These are phyloP conservation scores for Eupithecia dodoneata DNA, from an alignment of 2,888 invertebrate genomes.

Conservation along the genomic window DNA sequence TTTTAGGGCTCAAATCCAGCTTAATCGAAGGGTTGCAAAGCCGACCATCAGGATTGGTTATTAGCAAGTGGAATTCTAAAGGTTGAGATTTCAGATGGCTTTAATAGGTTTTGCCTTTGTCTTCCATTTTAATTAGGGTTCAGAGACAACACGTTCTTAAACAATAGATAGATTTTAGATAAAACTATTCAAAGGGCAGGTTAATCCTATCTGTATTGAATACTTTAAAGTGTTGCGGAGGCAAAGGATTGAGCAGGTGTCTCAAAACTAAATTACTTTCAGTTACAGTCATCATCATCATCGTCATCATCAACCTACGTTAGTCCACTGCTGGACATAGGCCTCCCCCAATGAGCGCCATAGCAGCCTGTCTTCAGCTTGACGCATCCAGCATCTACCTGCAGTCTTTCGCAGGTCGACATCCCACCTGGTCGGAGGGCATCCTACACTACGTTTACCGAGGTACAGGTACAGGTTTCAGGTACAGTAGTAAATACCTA, in stretches of 20 bases:
- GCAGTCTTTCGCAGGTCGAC: too few species aligned
- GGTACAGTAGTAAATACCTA: not conserved
- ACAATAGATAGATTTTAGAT: slow-evolving; percentile 24
- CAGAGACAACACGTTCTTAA: slow-evolving; percentile 34
- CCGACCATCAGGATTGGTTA: slow-evolving; percentile 30
- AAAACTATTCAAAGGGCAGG: slow-evolving; percentile 22
- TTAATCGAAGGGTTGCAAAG: slow-evolving; percentile 30
- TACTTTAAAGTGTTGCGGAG: slow-evolving; percentile 9
- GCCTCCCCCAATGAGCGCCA: too few species aligned
- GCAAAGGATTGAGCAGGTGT: too few species aligned
- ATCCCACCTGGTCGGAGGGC: too few species aligned
- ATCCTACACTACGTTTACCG: too few species aligned
- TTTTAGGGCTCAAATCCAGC: slow-evolving; percentile 17
- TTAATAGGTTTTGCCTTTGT: slow-evolving; percentile 39
- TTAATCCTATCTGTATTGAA: slow-evolving; percentile 30
- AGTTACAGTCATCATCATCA: too few species aligned
- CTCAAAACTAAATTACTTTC: not conserved
- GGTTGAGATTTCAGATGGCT: slow-evolving; percentile 33
- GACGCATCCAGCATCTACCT: too few species aligned
- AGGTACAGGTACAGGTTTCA: too few species aligned
- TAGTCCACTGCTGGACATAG: too few species aligned
- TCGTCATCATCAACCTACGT: too few species aligned
- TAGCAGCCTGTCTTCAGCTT: too few species aligned
- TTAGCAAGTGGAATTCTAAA: slow-evolving; percentile 33
- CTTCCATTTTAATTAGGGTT: slow-evolving; percentile 41